Base-by-base conservation (phyloP, 2,888 invertebrate species). In the Palloptera scutellata region DNA sequence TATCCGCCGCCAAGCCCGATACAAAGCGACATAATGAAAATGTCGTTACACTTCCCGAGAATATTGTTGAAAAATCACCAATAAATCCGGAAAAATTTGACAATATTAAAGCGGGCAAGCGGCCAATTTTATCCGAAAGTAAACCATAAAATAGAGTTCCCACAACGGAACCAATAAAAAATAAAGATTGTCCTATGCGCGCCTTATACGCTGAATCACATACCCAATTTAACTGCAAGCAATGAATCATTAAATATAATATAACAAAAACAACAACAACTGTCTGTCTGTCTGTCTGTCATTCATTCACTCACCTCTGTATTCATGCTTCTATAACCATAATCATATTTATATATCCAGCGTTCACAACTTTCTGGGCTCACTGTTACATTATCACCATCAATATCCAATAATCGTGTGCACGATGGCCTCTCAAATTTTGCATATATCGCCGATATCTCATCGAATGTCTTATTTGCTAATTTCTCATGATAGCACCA, bases 171-270 rank as follows among this genome's bases (percentile, higher is more conserved):
- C 90, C 90, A 68, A 88, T 83, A 77, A 89, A 90, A 79, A 88
- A 90, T 74, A 88, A 81, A 12, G 89, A 88, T 78, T 89, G 89
- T 1, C 89, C 88, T 51, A 88, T 78, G 30, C 87, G 86, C 17
- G 88, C 87, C 78, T 88, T 88, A 86, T 89, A 89, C 66, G 86
- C 85, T n/a, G 88, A 85, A 11, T 86, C 86, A 77, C 89, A 89
- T 11, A 90, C 87, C 90, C 90, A 90, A 75, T 89, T 84, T 58
- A 88, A 68, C 84, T 84, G 71, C 30, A 65, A 65, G n/a, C 19
- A 20, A 62, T 10, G 11, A 52, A 54, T 51, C 8, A 55, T 48
- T 59, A 48, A 15, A 19, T 51, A 41, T 58, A 58, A 40, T 41
- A 6, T 15, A n/a, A 58, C 48, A 13, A 57, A 13, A 20, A 9